Conservation (phyloP, 2,113 vertebrate species). For the Clarias magur region DNA sequence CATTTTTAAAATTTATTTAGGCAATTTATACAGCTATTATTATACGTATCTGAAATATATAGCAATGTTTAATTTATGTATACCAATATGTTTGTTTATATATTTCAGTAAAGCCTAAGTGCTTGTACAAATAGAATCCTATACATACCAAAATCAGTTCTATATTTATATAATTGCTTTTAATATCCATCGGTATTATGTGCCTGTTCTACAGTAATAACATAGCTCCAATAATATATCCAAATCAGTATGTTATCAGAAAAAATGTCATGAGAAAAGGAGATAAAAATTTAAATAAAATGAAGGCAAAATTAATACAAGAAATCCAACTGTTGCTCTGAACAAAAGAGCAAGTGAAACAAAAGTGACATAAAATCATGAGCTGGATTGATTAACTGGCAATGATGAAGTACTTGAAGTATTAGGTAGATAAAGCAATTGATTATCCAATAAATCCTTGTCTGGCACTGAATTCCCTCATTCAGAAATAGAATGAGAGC, state of each 20-base stretch:
- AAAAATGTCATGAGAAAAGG: background rate
- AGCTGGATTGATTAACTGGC: constrained; percentile 80
- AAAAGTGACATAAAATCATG: constrained; percentile 71
- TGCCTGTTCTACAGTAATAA: background rate
- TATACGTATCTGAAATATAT: too few species aligned
- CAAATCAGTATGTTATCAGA: background rate
- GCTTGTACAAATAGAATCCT: background rate
- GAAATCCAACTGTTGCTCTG: constrained; percentile 58
- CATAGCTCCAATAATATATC: too few species aligned
- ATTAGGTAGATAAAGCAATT: constrained; percentile 88
- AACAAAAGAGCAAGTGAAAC: constrained; percentile 61
- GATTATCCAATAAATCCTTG: constrained; percentile 87
- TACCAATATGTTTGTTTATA: too few species aligned
- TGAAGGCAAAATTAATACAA: constrained; percentile 53
- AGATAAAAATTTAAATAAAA: background rate
- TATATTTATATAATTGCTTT: background rate
- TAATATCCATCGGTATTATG: background rate
- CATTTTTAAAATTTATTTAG: too few species aligned
- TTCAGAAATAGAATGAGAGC: constrained; percentile 61
- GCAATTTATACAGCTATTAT: background rate
- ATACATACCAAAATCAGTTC: background rate
- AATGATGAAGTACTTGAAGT: constrained; percentile 82
- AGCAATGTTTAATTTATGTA: too few species aligned
- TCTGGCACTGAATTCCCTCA: constrained; percentile 69
- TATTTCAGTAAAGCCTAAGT: background rate